Base-by-base conservation (phyloP, 2,797 vertebrate species). In the Silurus aristotelis region DNA sequence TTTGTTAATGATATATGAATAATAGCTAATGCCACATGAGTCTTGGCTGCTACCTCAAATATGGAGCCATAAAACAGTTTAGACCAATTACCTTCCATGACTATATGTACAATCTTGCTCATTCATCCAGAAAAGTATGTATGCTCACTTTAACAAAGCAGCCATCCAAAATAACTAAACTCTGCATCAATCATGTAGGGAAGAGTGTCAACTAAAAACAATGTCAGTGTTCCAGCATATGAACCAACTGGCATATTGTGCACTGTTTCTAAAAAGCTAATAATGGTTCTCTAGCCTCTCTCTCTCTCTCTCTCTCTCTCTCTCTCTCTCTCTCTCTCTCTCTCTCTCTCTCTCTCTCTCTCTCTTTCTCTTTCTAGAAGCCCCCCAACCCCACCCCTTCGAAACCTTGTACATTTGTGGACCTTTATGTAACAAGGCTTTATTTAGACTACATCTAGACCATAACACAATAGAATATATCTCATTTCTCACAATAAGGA, bases 191-290 rank as follows among this genome's bases (percentile, higher is more conserved):
- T 92, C 89, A 91, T 27, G 31, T 64, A 56, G 84, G 86, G 82
- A 80, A 88, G 87, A 83, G 76, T 89, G 89, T 91, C 58, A 64
- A n/a, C 58, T 86, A 46, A 83, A 80, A 80, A 80, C 14, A 72
- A 78, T 25, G 10, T 10, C 48, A 6, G 6, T 46, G 48, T 46
- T 71, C 87, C 88, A 91, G 87, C 88, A 91, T 89, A 88, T 91
- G 89, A 91, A 84, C 88, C 84, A 88, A 90, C 88, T 88, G 89
- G 89, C 91, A 90, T 89, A 84, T 63, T 83, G 46, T 72, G 86
- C 75, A 76, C 87, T 80, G 84, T 72, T 76, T 88, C 81, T 56
- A 87, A 89, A 79, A 77, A 89, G 77, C 84, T 85, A 85, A 83
- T 25, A 38, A 85, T 67, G 55, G 87, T 77, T 78, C 85, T 90